Evolutionary conservation across 2,888 invertebrate species (phyloP), one percentile per base, ranked within the genome.

Genomic region (Syrphus vitripennis): DNA sequence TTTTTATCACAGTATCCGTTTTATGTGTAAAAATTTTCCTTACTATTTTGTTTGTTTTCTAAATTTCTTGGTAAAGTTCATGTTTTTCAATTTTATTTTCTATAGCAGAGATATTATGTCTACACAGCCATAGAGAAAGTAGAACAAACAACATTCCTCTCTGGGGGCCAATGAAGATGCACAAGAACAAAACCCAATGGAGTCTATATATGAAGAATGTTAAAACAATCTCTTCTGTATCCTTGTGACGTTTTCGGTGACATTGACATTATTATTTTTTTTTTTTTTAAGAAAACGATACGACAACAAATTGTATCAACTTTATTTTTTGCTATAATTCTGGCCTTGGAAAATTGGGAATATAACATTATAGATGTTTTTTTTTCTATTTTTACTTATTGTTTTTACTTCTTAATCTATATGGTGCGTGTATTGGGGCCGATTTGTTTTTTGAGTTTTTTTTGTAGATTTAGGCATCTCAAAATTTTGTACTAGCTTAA

Each of bases 181-280:
- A 78, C 72, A 72, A 34, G 50, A 59, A 71, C 34, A 78, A 67
- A 65, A 14, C 37, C 71, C 29, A 48, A n/a, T 55, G 29, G 67
- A 69, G 77, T 78, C 71, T 72, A 78, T 34, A 9, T 34, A 12
- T 70, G 71, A 78, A 78, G 59, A 50, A 53, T 83, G 77, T 50
- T 42, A 37, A 74, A 83, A 61, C 69, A 78, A 72, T 83, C 69
- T 78, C 21, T 14, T 69, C 31, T 40, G 78, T 69, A 24, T 72
- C 48, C 61, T 61, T 72, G 61, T 83, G 74, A 78, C 55, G 67
- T 69, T 83, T 37, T 53, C 26, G 72, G 45, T 72, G 72, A 74
- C 83, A 74, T 78, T 78, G 83, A 74, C 67, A 63, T 63, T 24
- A 31, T 82, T 71, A 63, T 34, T 37, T 45, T 34, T 16, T 67